Percentiles rank a stretch among this genome's conserved stretches.
Evolutionary conservation across 2,113 vertebrate genomes (phyloP).

Genomic region (Eubucco bourcierii): DNA sequence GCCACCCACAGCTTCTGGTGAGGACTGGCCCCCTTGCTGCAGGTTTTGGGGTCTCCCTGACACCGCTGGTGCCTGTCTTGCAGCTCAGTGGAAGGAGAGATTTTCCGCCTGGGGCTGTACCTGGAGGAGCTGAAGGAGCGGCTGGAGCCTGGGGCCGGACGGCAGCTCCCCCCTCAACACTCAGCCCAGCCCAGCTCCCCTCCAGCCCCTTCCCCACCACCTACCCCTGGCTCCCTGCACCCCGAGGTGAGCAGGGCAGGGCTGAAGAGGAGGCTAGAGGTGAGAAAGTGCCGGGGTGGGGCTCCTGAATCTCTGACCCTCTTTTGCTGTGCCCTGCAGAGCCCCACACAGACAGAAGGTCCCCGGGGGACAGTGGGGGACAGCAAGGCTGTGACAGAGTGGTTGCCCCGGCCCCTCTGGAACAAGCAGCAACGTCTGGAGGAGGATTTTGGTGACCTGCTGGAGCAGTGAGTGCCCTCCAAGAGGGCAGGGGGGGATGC

Average conservation of each 20-base stretch:
- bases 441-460: slow-evolving; percentile 64
- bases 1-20: fast-evolving
- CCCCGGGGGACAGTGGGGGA: background rate
- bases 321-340: background rate
- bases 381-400: background rate
- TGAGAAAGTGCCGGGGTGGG: background rate
- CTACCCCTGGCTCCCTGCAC: background rate
- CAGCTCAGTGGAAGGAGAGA: slow-evolving; percentile 85
- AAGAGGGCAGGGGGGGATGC: fast-evolving
- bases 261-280: background rate
- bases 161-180: background rate
- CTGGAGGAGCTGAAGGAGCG: slow-evolving; percentile 86
- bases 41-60: fast-evolving
- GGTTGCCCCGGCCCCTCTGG: slow-evolving; percentile 24
- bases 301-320: fast-evolving
- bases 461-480: slow-evolving; percentile 75
- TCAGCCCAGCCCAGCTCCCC: background rate
- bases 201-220: background rate
- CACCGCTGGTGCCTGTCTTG: background rate
- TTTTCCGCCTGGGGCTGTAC: slow-evolving; percentile 81
- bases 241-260: slow-evolving; percentile 71
- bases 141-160: slow-evolving; percentile 47
- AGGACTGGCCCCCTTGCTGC: background rate
- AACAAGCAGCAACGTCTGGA: slow-evolving; percentile 58
- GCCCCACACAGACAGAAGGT: background rate